Base-by-base conservation (phyloP, 2,797 vertebrate genomes). In the Microcaecilia unicolor region DNA sequence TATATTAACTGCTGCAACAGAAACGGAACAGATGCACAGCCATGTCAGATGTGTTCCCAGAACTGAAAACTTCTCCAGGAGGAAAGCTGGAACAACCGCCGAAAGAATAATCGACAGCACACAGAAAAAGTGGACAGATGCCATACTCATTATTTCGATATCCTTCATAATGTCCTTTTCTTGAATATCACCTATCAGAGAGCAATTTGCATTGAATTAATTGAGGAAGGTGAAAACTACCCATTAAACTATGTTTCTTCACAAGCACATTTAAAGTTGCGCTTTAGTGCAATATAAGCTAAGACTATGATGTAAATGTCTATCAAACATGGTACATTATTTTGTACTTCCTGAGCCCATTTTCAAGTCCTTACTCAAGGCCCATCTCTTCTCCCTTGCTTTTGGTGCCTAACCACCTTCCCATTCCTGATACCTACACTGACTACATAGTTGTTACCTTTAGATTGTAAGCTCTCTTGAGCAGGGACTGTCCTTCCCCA, bases 41-140 rank as follows among this genome's bases (percentile, higher is more conserved):
- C 95, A 99, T 1, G 71, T 28, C 48, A 93, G 67, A 64, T 97
- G 95, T 1, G 88, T 83, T 8, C 84, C 78, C 58, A 91, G 72
- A 18, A 97, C 58, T 0, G 90, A 88, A 72, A 94, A 97, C 3
- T 84, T 80, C 3, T 81, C 78, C 22, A 91, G 50, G 14, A 88
- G 24, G 22, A 85, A 32, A 2, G 73, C 46, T 0, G 92, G 93
- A 5, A 85, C 10, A 2, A 84, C 55, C 0, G 86, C 79, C 2
- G 88, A 81, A 58, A 91, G 63, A n/a, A 88, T 44, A 21, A 96
- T 15, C 9, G 85, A 58, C 15, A 77, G 47, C 4, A 80, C 78
- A 21, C 87, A 64, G 8, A 92, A 78, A 22, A 87, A 72, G 67
- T 99, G 91, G 30, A 76, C 72, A 26, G 84, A 87, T 18, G 79